These are phyloP conservation scores for Vanacampus margaritifer DNA, from an alignment of 2,113 vertebrate species.

Conservation along the genomic window DNA sequence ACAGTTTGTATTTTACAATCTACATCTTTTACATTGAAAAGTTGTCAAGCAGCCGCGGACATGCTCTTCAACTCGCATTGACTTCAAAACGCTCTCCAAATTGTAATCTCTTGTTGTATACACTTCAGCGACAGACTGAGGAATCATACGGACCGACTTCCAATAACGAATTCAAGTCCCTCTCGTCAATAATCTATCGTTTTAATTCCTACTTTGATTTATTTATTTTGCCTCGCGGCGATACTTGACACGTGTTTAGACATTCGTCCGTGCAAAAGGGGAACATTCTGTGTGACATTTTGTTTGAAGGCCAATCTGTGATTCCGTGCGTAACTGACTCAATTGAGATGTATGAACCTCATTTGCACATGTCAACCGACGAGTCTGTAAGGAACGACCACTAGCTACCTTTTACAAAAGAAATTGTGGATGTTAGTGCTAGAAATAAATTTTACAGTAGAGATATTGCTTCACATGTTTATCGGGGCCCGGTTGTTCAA, in stretches of 20 bases:
- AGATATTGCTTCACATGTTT: no score
- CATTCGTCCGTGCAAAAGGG: neutral
- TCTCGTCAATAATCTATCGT: neutral
- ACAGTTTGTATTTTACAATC: neutral
- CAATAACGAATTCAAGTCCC: neutral
- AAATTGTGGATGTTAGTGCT: no score
- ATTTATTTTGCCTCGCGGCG: neutral
- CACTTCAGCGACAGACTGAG: neutral
- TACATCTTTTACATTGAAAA: conserved; percentile 16
- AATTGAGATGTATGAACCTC: conserved; percentile 1
- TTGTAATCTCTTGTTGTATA: neutral
- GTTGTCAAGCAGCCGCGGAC: neutral
- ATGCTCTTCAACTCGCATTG: neutral
- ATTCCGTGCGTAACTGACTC: neutral
- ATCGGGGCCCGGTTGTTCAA: no score
- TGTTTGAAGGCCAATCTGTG: neutral
- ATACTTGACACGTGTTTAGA: neutral
- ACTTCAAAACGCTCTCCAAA: neutral
- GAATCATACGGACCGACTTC: neutral
- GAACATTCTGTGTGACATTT: neutral
- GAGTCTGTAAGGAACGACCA: neutral
- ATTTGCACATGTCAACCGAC: neutral
- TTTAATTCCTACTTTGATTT: neutral
- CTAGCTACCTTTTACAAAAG: neutral
- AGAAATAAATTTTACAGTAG: no score